Evolutionary conservation across 2,888 invertebrate species (phyloP), one percentile per base, ranked within the genome.

Genomic region (Sphaeridia pumilis): DNA sequence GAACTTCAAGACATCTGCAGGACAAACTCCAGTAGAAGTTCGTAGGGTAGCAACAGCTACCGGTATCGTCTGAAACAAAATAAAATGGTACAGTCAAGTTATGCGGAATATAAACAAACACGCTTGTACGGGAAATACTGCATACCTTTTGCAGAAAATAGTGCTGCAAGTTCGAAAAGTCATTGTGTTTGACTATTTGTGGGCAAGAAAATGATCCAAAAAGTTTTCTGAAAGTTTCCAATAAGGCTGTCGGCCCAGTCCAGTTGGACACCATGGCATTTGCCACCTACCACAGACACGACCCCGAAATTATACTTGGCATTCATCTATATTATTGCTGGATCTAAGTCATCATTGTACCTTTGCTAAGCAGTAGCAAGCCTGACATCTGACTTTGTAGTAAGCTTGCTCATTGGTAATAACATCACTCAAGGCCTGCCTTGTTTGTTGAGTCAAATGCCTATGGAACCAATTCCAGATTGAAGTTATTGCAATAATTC

Each of bases 221-320:
- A 70, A 95, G 78, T 72, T 94, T 94, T 38, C 87, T 78, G 71
- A 95, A 94, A 67, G 92, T 90, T 46, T 84, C 84, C 64, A 94
- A 73, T 89, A 97, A 93, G 1, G 95, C 93, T 4, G 94, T 93
- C 46, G 95, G 94, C 0, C 95, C 95, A 20, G 85, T 84, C 92
- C 94, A 94, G 12, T 82, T 84, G 22, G 87, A 82, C 25, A 87
- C 84, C 90, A 92, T 89, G 28, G 86, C 82, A 72, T 92, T 93
- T 2, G 90, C 90, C 17, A 92, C 87, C 84, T 84, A 62, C 20
- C 46, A 50, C 12, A 48, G 22, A 53, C 14, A 31, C 7, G 31
- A 31, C 14, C 14, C n/a, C n/a, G n/a, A n/a, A n/a, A n/a, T n/a
- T n/a, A n/a, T n/a, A n/a, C n/a, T n/a, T n/a, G n/a, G n/a, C n/a